phyloP scores from a whole-genome alignment of 2,888 invertebrate species.

The Drosophila suboccidentalis region DNA sequence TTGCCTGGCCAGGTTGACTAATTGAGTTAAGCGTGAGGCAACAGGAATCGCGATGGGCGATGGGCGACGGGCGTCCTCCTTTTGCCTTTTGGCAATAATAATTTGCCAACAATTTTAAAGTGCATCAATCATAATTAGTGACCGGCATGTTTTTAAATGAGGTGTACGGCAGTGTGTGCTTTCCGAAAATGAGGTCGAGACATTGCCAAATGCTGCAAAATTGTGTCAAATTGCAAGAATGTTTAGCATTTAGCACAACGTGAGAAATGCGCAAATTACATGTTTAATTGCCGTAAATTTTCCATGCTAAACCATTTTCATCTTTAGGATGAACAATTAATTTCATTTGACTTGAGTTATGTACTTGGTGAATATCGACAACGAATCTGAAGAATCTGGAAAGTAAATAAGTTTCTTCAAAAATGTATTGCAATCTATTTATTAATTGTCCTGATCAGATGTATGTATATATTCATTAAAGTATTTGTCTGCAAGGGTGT shows the following conservation, averaged over 20 bases:
- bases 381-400: not conserved
- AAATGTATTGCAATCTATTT: too few species aligned
- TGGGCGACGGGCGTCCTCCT: slow-evolving; percentile 31
- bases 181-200: slow-evolving; percentile 22
- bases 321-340: not conserved
- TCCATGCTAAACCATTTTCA: not conserved
- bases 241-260: slow-evolving; percentile 8
- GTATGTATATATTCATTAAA: too few species aligned
- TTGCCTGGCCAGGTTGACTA: slow-evolving; percentile 68
- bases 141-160: slow-evolving; percentile 57
- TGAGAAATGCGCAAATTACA: slow-evolving; percentile 24
- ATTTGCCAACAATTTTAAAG: slow-evolving; percentile 80
- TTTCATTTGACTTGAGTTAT: not conserved
- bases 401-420: not conserved
- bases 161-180: not conserved
- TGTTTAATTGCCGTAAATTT: slow-evolving; percentile 24
- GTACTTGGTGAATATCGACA: not conserved
- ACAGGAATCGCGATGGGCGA: slow-evolving; percentile 23
- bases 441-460: too few species aligned
- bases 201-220: slow-evolving; percentile 18
- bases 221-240: slow-evolving; percentile 28
- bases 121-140: slow-evolving; percentile 79
- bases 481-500: too few species aligned
- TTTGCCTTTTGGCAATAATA: slow-evolving; percentile 67
- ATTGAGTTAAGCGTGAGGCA: slow-evolving; percentile 70